Conservation (phyloP, 2,797 vertebrate species). For the Crenichthys baileyi region DNA sequence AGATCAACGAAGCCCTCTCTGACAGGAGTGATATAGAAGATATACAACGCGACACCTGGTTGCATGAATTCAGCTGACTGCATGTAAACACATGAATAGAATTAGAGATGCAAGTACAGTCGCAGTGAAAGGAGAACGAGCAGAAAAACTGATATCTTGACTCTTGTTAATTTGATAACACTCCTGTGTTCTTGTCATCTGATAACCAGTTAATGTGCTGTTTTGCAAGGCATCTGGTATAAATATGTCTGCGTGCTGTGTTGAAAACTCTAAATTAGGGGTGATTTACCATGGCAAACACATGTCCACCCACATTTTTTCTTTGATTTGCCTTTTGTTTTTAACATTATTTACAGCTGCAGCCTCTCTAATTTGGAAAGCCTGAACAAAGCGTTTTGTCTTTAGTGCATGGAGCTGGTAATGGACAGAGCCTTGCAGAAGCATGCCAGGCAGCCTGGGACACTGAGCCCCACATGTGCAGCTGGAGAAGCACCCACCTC, state of each 20-base stretch:
- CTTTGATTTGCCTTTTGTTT: conserved; percentile 6
- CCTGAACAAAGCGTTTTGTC: neutral
- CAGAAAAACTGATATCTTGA: conserved; percentile 17
- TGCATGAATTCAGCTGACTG: conserved; percentile 4
- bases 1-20: conserved; percentile 52
- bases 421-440: conserved; percentile 18
- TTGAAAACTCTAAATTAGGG: conserved; percentile 8
- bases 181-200: conserved; percentile 20
- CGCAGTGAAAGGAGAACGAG: neutral
- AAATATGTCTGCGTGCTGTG: conserved; percentile 30
- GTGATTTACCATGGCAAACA: conserved; percentile 15
- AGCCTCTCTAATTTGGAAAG: conserved; percentile 28
- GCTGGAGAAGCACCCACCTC: conserved; percentile 44
- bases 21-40: conserved; percentile 45
- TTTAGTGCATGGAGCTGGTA: conserved; percentile 20
- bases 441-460: conserved; percentile 36
- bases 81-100: conserved; percentile 1
- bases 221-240: conserved; percentile 25
- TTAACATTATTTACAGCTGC: conserved; percentile 25
- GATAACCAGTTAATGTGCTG: conserved; percentile 22
- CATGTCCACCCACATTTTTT: neutral
- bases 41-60: conserved; percentile 6
- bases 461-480: conserved; percentile 55
- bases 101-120: neutral
- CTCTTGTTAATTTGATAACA: conserved; percentile 22